Conservation (phyloP, 1,140 invertebrate species). For the Cydia splendana region DNA sequence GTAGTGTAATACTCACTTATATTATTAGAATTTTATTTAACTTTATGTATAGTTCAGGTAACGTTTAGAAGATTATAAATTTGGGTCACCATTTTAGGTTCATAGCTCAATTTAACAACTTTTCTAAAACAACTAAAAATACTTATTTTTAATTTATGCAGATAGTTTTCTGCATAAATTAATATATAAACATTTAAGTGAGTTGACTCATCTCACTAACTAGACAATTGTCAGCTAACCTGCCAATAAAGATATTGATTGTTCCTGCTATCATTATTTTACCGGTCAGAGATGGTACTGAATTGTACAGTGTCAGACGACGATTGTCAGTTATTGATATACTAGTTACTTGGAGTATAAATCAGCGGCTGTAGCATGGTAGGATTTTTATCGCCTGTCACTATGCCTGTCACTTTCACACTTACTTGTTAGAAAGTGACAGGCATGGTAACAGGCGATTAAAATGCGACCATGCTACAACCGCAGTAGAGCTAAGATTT, state of each 20-base stretch:
- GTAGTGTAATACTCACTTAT: neutral
- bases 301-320: neutral
- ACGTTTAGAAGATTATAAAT: neutral
- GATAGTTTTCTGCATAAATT: neutral
- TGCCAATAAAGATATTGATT: neutral
- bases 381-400: no score
- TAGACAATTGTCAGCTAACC: neutral
- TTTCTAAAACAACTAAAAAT: neutral
- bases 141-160: no score
- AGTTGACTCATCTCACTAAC: neutral
- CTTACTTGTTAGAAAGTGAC: no score
- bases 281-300: neutral
- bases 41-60: slow-evolving; percentile 1
- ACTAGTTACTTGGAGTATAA: neutral
- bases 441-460: no score
- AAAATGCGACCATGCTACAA: no score
- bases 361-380: neutral
- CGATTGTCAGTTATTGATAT: neutral
- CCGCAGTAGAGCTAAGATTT: no score
- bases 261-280: no score
- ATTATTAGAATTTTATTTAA: neutral
- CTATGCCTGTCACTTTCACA: no score
- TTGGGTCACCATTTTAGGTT: neutral
- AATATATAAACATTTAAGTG: neutral
- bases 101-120: neutral